Base-by-base conservation (phyloP, 2,797 vertebrate species). In the Tympanoctomys barrerae region DNA sequence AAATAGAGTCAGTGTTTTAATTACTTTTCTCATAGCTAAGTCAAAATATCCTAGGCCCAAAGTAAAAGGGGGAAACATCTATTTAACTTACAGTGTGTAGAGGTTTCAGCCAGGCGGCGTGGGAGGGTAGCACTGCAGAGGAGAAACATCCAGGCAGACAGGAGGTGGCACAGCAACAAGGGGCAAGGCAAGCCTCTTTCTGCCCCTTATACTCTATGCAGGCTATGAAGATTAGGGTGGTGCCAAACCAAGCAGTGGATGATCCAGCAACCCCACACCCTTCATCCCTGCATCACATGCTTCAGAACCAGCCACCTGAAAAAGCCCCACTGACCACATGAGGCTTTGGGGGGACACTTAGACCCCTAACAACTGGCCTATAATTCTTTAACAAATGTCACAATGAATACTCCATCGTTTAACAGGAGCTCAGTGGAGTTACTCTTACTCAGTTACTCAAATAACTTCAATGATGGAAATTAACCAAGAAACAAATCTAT, bases 401-500 rank as follows among this genome's bases (percentile, higher is more conserved):
- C 24, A 89, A 80, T 39, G n/a, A 79, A 66, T 79, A 21, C 21
- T 59, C 19, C 54, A 28, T 39, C 26, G 26, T 64, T 78, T 18
- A 78, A 36, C 22, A 64, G 33, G 33, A 64, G 10, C 10, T 79
- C 42, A 90, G 19, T 59, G 79, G 28, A 5, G n/a, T 93, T 86
- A 83, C 57, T 78, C 7, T 31, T 64, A 68, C 28, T 89, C 66
- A 77, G 87, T 86, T 89, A 94, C 31, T 89, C 26, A 87, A 5
- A 79, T 66, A 73, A 91, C 84, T 49, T 87, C 59, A 42, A 73
- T 33, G 49, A 64, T 4, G 14, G 85, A 61, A 70, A 93, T 81
- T 82, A 91, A 91, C 18, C 75, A 91, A 78, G 26, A 92, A 83
- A 84, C 71, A 94, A 77, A n/a, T 19, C 42, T 79, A 89, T 36